Conservation (phyloP, 2,888 invertebrate species). For the Chloroclystis v-ata region DNA sequence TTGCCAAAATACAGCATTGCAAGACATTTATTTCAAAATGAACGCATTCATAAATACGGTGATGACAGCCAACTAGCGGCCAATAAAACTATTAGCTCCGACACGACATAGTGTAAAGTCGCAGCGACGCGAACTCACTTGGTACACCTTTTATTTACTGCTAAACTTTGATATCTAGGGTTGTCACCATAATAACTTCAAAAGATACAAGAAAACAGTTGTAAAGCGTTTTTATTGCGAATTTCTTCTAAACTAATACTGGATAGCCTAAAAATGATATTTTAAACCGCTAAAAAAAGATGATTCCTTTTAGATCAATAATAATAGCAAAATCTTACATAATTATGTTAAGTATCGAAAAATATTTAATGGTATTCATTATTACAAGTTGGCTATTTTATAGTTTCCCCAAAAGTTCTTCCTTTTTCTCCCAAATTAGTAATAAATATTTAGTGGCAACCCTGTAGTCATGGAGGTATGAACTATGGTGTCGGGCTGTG, state of each 20-base stretch:
- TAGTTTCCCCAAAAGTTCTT: too few species aligned
- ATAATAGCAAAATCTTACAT: too few species aligned
- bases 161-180: slow-evolving; percentile 32
- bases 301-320: too few species aligned
- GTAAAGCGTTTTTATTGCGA: too few species aligned
- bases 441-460: slow-evolving; percentile 16
- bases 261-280: too few species aligned
- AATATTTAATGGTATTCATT: too few species aligned
- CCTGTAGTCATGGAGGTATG: slow-evolving; percentile 28
- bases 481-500: slow-evolving; percentile 53
- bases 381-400: too few species aligned
- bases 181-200: slow-evolving; percentile 3
- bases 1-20: neutral
- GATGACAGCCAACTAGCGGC: slow-evolving; percentile 9
- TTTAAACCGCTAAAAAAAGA: too few species aligned
- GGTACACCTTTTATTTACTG: slow-evolving; percentile 19
- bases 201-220: too few species aligned
- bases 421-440: too few species aligned
- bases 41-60: slow-evolving; percentile 1
- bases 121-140: neutral
- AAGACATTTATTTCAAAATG: neutral
- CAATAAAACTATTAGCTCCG: slow-evolving; percentile 20
- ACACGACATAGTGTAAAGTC: slow-evolving; percentile 1
- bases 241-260: too few species aligned
- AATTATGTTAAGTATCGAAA: too few species aligned